Base-by-base conservation (phyloP, 1,140 invertebrate genomes). In the Meloidogyne exigua region DNA sequence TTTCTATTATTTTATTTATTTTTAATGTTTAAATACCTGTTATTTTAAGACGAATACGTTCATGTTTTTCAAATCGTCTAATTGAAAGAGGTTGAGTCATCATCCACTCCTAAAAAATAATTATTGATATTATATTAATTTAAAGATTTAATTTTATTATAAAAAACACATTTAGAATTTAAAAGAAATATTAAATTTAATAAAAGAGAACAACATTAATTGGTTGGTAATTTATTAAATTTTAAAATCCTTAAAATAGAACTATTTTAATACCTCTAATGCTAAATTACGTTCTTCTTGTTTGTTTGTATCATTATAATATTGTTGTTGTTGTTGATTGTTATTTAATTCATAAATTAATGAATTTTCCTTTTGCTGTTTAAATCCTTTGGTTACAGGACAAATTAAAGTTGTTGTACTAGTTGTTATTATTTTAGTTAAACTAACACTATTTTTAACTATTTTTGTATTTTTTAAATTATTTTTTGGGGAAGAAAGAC, bases 71-170 rank as follows among this genome's bases (percentile, higher is more conserved):
- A 49, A 72, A 32, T 62, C 28, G 44, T 15, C 74, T 65, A 26
- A 75, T 57, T 25, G 66, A 39, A 44, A 75, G 21, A 39, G 74
- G 74, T 44, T 75, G 74, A 44, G 32, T 74, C 65, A 63, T 21
- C 74, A 75, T 75, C 74, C 74, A 75, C 42, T 74, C 32, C 74
- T 75, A 49, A 70, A 75, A 28, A 12, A 18, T 42, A 68, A 18
- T 10, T 26, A 57, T 32, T 32, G 7, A 32, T 32, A 32, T 32
- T 32, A 32, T 32, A 3, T 32, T 32, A 32, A 32, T 3, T 32
- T 32, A 32, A 32, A 32, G 2, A 32, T 32, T 32, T 3, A 3
- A 3, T 32, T 32, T 32, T 32, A n/a, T n/a, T n/a, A n/a, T n/a
- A n/a, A n/a, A n/a, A n/a, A n/a, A n/a, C n/a, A n/a, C n/a, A n/a